Evolutionary conservation across 2,888 invertebrate genomes (phyloP), one percentile per base, ranked within the genome.

Genomic region (Macaria liturata): DNA sequence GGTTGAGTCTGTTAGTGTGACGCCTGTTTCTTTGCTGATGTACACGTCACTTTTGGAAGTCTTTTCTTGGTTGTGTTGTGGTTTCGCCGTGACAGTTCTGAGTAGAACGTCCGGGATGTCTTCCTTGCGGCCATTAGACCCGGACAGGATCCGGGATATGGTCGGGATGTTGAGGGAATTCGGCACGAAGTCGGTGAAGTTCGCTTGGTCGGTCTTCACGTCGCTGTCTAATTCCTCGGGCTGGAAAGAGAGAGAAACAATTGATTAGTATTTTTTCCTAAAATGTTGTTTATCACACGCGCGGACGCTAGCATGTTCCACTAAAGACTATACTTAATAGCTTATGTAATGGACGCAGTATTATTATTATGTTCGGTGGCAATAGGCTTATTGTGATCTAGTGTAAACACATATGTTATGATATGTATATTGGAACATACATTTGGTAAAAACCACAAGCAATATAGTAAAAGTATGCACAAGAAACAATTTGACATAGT

Each of bases 91-190:
- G 40, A 95, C 95, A 0, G 95, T 94, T 61, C 95, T 92, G 32
- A 96, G 84, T 0, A 97, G 85, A 46, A 96, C 95, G 64, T 96
- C 96, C 0, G 96, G 95, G 54, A 97, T 95, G 70, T 96, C 96
- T 67, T 96, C 96, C 70, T 96, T 96, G 37, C 96, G 92, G 0
- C 97, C 97, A 78, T 96, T 97, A 51, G 97, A 96, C 1, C 97
- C 97, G 50, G 96, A 96, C 32, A 97, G 88, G 73, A 97, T 97
- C 55, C 97, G 93, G 3, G 96, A 95, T 67, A 97, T 97, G 66
- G 96, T 96, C 3, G 97, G 96, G 71, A 96, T 95, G 80, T 95
- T 95, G 55, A 96, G 93, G 6, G 92, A 88, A 67, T 94, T 94
- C 4, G 95, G 95, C 59, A 95, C 94, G 80, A 94, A 94, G 75